Evolutionary conservation across 2,797 vertebrate genomes (phyloP), one percentile per base, ranked within the genome.

Genomic region (Acanthurus leucopareius): DNA sequence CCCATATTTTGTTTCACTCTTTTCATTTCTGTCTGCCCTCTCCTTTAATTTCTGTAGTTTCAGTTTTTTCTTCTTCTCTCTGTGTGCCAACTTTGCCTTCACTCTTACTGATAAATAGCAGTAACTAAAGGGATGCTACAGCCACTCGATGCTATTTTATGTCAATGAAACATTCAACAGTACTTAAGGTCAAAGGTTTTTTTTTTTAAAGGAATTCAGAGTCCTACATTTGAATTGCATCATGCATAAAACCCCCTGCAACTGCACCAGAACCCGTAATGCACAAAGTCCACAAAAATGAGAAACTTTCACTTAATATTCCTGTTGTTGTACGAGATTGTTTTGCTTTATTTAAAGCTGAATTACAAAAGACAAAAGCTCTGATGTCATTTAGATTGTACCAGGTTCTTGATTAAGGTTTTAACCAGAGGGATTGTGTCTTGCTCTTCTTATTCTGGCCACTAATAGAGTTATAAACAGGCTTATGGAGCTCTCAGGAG

Each of bases 401-500:
- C 75, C 66, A 61, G 49, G 13, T 74, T 79, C 58, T 76, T 83
- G 69, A 86, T 89, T 52, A 52, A 59, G 65, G 69, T 83, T 84
- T 80, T 80, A 87, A 77, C 69, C 75, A 47, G 2, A 11, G 71
- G 87, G 82, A 88, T 89, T 86, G 83, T 69, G 75, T 78, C 72
- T 68, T 77, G 28, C 63, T 75, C 56, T 65, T 79, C 73, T 79
- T 69, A 74, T 83, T 86, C 69, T 79, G 86, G 69, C 80, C 81
- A 77, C 77, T 85, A 86, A 86, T 89, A 76, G 69, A 88, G 79
- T 78, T 90, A 90, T 88, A 90, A 85, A 86, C 76, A 78, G 83
- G 75, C 79, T 82, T 86, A 87, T 82, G 42, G 51, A 61, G 83
- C 86, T 84, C 82, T 69, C 72, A 22, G 28, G 28, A 22, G 28